phyloP scores from a whole-genome alignment of 1,140 invertebrate genomes.

The Leptinotarsa undecemlineata region DNA sequence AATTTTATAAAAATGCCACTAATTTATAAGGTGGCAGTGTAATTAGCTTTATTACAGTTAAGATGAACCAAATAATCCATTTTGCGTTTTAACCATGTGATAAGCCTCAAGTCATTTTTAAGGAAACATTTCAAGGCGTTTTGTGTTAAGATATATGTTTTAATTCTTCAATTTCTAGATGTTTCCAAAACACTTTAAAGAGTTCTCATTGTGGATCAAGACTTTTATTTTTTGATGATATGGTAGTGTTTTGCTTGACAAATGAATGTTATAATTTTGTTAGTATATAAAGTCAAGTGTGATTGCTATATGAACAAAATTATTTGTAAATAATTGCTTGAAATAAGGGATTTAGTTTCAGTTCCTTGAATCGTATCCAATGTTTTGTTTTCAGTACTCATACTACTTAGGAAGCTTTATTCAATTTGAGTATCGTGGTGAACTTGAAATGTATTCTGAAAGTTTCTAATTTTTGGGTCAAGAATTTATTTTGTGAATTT shows the following conservation, averaged over 20 bases:
- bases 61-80: not conserved
- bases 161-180: not conserved
- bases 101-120: not conserved
- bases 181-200: not conserved
- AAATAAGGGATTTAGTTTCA: not conserved
- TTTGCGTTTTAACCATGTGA: constrained; percentile 4
- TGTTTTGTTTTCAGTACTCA: not conserved
- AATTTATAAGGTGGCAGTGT: not conserved
- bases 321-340: not conserved
- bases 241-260: not conserved
- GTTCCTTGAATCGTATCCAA: not conserved
- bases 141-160: not conserved
- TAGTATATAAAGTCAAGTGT: not conserved
- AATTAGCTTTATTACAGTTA: constrained; percentile 8
- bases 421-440: not conserved
- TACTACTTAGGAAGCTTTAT: not conserved
- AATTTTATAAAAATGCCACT: constrained; percentile 9
- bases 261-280: too few relatives aligned
- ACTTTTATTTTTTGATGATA: not conserved
- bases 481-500: constrained; percentile 10
- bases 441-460: not conserved
- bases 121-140: not conserved
- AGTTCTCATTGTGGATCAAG: too few relatives aligned
- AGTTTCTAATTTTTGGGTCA: not conserved
- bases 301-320: not conserved